Evolutionary conservation across 1,140 invertebrate species (phyloP).

Genomic region (Ctenoplectra terminalis): DNA sequence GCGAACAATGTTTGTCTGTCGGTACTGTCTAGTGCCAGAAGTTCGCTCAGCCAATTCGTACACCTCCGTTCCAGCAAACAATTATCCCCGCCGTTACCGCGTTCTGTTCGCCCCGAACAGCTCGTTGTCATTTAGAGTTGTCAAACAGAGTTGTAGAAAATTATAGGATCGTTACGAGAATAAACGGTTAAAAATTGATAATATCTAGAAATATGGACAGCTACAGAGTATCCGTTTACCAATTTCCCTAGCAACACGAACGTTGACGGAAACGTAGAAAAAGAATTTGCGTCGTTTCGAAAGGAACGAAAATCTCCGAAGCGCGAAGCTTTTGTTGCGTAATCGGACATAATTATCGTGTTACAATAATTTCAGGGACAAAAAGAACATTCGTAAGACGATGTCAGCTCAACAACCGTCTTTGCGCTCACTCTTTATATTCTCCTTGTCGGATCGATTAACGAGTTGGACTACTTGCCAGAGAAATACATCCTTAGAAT

Average conservation of each 20-base stretch:
- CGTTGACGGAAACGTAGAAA: too few relatives aligned
- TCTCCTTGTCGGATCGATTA: not conserved
- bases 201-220: too few relatives aligned
- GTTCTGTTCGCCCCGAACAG: too few relatives aligned
- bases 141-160: too few relatives aligned
- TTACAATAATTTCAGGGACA: not conserved
- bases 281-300: not conserved
- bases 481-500: too few relatives aligned
- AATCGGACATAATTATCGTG: conserved; percentile 31
- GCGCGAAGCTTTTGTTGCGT: not conserved
- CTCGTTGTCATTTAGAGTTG: too few relatives aligned
- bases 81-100: not conserved
- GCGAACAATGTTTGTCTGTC: not conserved
- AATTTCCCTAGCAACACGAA: not conserved
- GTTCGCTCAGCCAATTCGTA: not conserved
- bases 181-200: too few relatives aligned
- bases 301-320: not conserved
- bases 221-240: not conserved
- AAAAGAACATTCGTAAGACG: not conserved
- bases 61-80: not conserved
- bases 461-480: too few relatives aligned
- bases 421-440: not conserved
- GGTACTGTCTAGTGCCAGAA: too few relatives aligned
- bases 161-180: too few relatives aligned
- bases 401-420: not conserved